phyloP scores from a whole-genome alignment of 2,113 vertebrate genomes.

The Bujurquina vittata region DNA sequence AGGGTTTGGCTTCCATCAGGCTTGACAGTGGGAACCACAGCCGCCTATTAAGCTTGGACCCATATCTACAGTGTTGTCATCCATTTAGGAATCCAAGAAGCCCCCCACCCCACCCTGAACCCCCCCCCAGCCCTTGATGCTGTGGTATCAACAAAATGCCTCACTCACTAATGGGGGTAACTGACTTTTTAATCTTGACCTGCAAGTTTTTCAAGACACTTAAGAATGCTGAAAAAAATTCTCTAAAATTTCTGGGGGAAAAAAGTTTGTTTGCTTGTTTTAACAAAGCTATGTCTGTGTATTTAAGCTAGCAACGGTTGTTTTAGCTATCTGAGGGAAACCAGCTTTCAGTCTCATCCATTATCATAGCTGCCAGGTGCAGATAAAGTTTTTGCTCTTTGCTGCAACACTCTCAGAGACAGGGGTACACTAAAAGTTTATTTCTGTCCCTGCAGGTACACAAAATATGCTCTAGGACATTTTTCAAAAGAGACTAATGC shows the following conservation, averaged over 20 bases:
- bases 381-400: neutral
- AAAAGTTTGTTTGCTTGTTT: neutral
- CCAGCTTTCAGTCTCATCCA: neutral
- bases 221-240: neutral
- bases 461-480: too few species aligned
- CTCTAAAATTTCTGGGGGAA: neutral
- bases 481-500: too few species aligned
- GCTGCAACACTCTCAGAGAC: neutral
- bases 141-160: slow-evolving; percentile 39
- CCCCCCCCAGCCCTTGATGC: too few species aligned
- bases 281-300: neutral
- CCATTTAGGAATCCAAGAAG: slow-evolving; percentile 41
- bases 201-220: neutral
- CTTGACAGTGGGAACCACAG: slow-evolving; percentile 57
- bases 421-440: neutral
- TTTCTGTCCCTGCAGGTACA: too few species aligned
- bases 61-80: slow-evolving; percentile 38
- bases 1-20: slow-evolving; percentile 72
- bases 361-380: neutral
- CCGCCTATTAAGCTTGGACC: slow-evolving; percentile 33
- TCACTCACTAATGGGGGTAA: neutral
- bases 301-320: neutral
- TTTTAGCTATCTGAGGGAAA: neutral
- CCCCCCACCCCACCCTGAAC: neutral
- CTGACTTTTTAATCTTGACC: neutral